Base-by-base conservation (phyloP, 2,113 vertebrate genomes). In the Oplegnathus fasciatus region DNA sequence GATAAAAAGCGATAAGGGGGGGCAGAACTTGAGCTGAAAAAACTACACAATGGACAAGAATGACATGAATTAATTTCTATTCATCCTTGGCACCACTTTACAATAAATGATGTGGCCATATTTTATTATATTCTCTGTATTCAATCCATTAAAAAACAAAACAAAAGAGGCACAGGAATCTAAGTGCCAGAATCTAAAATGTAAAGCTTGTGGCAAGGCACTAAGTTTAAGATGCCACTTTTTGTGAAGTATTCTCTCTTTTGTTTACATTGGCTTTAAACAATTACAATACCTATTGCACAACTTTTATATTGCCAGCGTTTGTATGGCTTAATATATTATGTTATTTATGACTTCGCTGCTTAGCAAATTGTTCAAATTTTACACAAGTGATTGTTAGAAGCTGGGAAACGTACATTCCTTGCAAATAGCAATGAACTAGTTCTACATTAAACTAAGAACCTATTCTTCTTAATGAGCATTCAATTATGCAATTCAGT, bases 201-300 rank as follows among this genome's bases (percentile, higher is more conserved):
- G 83, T 91, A 93, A 94, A 93, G 91, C 91, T 92, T 75, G 89
- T 93, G 93, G 93, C 93, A 95, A 95, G 94, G 94, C 93, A 95
- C 94, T 91, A 89, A 82, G 90, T 93, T 91, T 68, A 90, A 92
- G 82, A 91, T 91, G 92, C 92, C 93, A 91, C 88, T 92, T 89
- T 88, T 82, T 82, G 65, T 90, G 46, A 81, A 91, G 48, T 69
- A 68, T 78, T 88, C 34, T 84, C 70, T 90, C 52, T 82, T 79
- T 85, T 86, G 83, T 75, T 91, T 86, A 89, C 74, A 84, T 82
- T 85, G 81, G 87, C 81, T 89, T 93, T 74, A 78, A 86, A 89
- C 80, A 78, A 85, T 81, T 88, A 87, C 71, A 72, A 88, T 86
- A 90, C 84, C 79, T 91, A 94, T 90, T 92, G 90, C 90, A 94